These are phyloP conservation scores for Chascanopsetta lugubris DNA, from an alignment of 2,113 vertebrate genomes.

Conservation along the genomic window DNA sequence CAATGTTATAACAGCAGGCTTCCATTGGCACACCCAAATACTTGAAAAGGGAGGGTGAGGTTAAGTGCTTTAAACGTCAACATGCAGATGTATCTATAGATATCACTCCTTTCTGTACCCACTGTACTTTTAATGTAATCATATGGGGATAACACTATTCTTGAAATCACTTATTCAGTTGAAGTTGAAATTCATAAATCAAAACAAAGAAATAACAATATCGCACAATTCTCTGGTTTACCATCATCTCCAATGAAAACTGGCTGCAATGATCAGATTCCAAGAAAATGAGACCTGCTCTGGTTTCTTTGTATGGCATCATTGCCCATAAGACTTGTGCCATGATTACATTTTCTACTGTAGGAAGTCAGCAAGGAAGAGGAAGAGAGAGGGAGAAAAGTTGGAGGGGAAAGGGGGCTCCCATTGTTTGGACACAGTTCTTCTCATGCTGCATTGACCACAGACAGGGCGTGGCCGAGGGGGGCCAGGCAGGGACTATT, in stretches of 20 bases:
- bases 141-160: no score
- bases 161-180: no score
- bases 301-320: constrained; percentile 20
- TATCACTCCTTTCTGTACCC: no score
- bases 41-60: no score
- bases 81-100: no score
- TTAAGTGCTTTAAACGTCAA: no score
- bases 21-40: no score
- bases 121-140: not conserved
- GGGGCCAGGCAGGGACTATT: constrained; percentile 53
- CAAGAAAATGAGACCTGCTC: constrained; percentile 9
- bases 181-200: no score
- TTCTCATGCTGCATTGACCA: constrained; percentile 75
- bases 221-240: constrained; percentile 12
- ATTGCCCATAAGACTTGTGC: constrained; percentile 24
- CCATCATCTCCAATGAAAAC: constrained; percentile 20
- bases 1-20: no score
- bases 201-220: no score
- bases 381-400: constrained; percentile 41
- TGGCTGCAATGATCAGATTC: not conserved
- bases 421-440: constrained; percentile 78
- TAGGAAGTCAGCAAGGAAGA: constrained; percentile 62
- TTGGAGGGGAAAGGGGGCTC: constrained; percentile 31
- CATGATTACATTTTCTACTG: constrained; percentile 40
- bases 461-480: constrained; percentile 75